Evolutionary conservation across 1,140 invertebrate species (phyloP).

Genomic region (Zaprionus camerounensis): DNA sequence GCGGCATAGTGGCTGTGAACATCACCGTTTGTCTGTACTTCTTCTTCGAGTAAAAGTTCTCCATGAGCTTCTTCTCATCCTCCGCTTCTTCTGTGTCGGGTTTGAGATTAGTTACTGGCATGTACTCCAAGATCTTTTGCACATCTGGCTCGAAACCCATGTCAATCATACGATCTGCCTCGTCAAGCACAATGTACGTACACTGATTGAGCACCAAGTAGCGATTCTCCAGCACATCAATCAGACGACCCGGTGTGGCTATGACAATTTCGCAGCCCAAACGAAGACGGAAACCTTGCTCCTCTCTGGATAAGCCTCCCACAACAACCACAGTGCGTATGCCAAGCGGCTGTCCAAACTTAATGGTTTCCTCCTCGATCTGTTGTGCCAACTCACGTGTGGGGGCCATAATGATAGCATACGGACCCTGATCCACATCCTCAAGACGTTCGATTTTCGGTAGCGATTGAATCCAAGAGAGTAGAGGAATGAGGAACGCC

Average conservation of each 20-base stretch:
- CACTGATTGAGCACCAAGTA: conserved; percentile 98
- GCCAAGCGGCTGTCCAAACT: conserved; percentile 97
- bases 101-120: conserved; percentile 99
- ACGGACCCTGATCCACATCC: conserved; percentile 98
- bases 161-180: conserved; percentile 99
- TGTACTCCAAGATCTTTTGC: conserved; percentile 98
- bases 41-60: conserved; percentile 98
- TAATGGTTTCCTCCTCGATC: conserved; percentile 99
- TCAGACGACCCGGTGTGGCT: conserved; percentile 99
- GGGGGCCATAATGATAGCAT: conserved; percentile 99
- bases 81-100: conserved; percentile 99
- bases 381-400: conserved; percentile 99
- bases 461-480: conserved; percentile 99
- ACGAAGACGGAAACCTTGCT: conserved; percentile 98
- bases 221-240: conserved; percentile 99
- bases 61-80: conserved; percentile 95
- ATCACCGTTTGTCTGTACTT: conserved; percentile 99
- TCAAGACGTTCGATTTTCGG: conserved; percentile 97
- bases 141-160: conserved; percentile 99
- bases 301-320: conserved; percentile 98
- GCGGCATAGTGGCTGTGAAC: conserved; percentile 99
- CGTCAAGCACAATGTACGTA: conserved; percentile 96
- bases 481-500: conserved; percentile 98
- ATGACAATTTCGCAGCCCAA: conserved; percentile 99
- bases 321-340: conserved; percentile 99